Evolutionary conservation across 2,797 vertebrate genomes (phyloP).

Genomic region (Rhincodon typus): DNA sequence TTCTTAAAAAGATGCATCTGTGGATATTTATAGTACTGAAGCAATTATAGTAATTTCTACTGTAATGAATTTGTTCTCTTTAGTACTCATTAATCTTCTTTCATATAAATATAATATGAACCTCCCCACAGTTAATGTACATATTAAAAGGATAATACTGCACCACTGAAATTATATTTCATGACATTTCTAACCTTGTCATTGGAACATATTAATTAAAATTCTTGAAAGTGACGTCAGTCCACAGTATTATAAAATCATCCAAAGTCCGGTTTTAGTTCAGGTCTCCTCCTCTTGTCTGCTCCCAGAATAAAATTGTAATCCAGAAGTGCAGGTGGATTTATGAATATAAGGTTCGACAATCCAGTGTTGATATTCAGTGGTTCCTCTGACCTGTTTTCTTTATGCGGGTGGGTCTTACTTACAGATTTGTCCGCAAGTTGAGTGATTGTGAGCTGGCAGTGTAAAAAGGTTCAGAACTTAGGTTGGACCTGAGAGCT

Average conservation of each 20-base stretch:
- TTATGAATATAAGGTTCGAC: neutral
- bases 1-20: neutral
- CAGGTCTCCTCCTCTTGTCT: neutral
- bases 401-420: neutral
- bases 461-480: neutral
- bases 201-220: neutral
- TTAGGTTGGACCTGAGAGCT: neutral
- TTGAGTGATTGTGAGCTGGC: neutral
- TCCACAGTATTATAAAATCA: neutral
- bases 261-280: neutral
- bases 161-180: neutral
- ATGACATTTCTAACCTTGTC: neutral
- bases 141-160: neutral
- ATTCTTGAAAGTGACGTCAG: neutral
- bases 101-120: constrained; percentile 3
- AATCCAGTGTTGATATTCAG: neutral
- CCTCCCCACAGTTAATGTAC: neutral
- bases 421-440: neutral
- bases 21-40: neutral
- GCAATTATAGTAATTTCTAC: constrained; percentile 2
- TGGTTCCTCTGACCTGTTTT: neutral
- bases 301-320: neutral
- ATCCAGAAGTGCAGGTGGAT: neutral
- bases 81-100: neutral
- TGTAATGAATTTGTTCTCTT: constrained; percentile 9